Conservation (phyloP, 2,797 vertebrate genomes). For the Etheostoma perlongum region DNA sequence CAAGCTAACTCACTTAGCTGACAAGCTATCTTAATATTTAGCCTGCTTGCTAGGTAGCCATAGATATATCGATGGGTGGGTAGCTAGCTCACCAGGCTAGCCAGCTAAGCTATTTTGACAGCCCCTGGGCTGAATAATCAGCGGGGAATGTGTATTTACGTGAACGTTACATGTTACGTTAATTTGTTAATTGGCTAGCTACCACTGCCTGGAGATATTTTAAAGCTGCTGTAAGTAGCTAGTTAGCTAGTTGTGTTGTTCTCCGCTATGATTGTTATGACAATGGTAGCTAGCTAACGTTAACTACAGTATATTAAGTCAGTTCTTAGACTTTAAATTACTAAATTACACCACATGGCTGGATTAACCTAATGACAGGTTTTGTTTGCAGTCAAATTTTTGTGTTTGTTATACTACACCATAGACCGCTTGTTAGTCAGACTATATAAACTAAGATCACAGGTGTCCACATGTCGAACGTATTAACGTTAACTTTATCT, state of each 20-base stretch:
- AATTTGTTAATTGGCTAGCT: background rate
- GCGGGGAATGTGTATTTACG: background rate
- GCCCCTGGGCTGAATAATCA: constrained; percentile 42
- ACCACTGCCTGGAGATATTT: background rate
- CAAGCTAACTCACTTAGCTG: constrained; percentile 67
- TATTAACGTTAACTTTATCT: too few relatives aligned
- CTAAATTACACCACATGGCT: background rate
- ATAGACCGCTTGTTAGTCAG: background rate
- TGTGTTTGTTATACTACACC: background rate
- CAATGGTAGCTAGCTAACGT: constrained; percentile 37
- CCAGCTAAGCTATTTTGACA: constrained; percentile 79
- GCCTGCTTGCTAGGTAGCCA: constrained; percentile 43
- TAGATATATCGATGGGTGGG: constrained; percentile 24
- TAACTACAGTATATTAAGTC: background rate
- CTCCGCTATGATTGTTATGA: constrained; percentile 1
- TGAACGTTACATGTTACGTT: too few relatives aligned
- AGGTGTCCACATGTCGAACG: background rate
- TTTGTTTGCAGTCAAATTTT: background rate
- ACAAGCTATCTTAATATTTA: constrained; percentile 77
- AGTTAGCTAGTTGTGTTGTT: background rate
- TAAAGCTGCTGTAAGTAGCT: background rate
- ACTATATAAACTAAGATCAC: background rate
- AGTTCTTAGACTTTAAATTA: constrained; percentile 1
- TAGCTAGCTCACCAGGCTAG: constrained; percentile 57
- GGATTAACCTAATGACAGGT: too few relatives aligned